Evolutionary conservation across 2,113 vertebrate species (phyloP), one percentile per base, ranked within the genome.

Genomic region (Epinephelus lanceolatus): DNA sequence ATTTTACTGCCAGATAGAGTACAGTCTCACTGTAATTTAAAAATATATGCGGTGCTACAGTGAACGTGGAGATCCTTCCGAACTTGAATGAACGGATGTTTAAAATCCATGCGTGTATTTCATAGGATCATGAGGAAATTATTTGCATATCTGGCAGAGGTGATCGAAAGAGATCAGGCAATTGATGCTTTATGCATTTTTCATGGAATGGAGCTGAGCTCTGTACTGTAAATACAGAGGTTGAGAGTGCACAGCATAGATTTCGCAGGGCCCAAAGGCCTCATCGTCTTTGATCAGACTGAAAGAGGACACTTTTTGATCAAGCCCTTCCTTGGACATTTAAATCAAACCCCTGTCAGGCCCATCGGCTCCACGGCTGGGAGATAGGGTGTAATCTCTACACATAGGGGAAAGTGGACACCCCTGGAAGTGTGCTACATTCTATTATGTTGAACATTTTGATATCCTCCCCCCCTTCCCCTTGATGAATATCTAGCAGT

Each of bases 221-320:
- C 66, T 71, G 37, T 45, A 68, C 79, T 86, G 92, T 93, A 90
- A 93, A 92, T 91, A 90, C 75, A 9, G 80, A 69, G 76, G 60
- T 52, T 80, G 67, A 71, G 69, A 72, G 85, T 77, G 69, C 76
- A 37, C 18, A 21, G 76, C 84, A 42, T 67, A 61, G 85, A 77
- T 86, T 86, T 86, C 79, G 73, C 68, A 57, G 71, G 83, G 67
- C 81, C 78, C 81, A 42, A 59, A 83, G 75, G 84, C 84, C 80
- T 76, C 68, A 55, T 77, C 49, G 71, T 71, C 82, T 91, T 91
- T 92, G 89, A 93, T 92, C 75, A 76, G 40, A 27, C 72, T 71
- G 71, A 78, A 85, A 87, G 53, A 84, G 57, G 86, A 91, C 88
- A 83, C 82, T 72, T 92, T 92, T 80, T 89, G 88, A 92, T 91